Percentiles rank a stretch among this genome's conserved stretches.
phyloP scores from a whole-genome alignment of 2,888 invertebrate species.

The Anaspis maculata region DNA sequence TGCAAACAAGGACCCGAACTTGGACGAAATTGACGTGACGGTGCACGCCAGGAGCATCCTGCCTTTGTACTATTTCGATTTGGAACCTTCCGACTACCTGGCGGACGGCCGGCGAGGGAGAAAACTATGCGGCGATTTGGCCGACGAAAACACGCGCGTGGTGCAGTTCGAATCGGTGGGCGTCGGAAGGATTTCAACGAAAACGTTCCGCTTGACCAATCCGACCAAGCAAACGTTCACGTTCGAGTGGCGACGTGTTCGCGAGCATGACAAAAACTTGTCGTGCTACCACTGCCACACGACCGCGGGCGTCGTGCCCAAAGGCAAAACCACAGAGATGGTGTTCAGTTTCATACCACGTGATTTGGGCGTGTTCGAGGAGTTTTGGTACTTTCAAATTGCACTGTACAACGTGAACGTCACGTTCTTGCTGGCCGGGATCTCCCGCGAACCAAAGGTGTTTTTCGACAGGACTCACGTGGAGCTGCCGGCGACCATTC shows the following conservation, averaged over 20 bases:
- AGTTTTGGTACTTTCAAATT: slow-evolving; percentile 42
- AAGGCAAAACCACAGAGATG: slow-evolving; percentile 52
- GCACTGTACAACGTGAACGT: slow-evolving; percentile 46
- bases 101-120: slow-evolving; percentile 42
- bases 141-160: slow-evolving; percentile 41
- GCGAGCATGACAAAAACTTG: slow-evolving; percentile 28
- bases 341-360: slow-evolving; percentile 57
- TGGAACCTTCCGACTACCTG: slow-evolving; percentile 58
- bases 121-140: slow-evolving; percentile 7
- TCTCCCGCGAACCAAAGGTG: slow-evolving; percentile 55
- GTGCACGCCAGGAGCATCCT: slow-evolving; percentile 54
- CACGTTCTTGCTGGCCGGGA: slow-evolving; percentile 54
- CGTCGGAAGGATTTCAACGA: slow-evolving; percentile 38
- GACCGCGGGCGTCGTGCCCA: slow-evolving; percentile 50
- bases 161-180: slow-evolving; percentile 61
- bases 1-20: slow-evolving; percentile 45
- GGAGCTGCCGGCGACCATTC: slow-evolving; percentile 52
- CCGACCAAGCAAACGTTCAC: slow-evolving; percentile 9
- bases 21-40: slow-evolving; percentile 28
- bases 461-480: slow-evolving; percentile 52
- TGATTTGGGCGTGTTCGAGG: slow-evolving; percentile 55
- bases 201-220: slow-evolving; percentile 45
- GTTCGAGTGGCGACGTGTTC: slow-evolving; percentile 4
- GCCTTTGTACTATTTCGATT: slow-evolving; percentile 63
- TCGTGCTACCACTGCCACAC: slow-evolving; percentile 49